Percentiles rank a stretch among this genome's conserved stretches.
phyloP scores from a whole-genome alignment of 2,113 vertebrate species.

The Polypterus senegalus region DNA sequence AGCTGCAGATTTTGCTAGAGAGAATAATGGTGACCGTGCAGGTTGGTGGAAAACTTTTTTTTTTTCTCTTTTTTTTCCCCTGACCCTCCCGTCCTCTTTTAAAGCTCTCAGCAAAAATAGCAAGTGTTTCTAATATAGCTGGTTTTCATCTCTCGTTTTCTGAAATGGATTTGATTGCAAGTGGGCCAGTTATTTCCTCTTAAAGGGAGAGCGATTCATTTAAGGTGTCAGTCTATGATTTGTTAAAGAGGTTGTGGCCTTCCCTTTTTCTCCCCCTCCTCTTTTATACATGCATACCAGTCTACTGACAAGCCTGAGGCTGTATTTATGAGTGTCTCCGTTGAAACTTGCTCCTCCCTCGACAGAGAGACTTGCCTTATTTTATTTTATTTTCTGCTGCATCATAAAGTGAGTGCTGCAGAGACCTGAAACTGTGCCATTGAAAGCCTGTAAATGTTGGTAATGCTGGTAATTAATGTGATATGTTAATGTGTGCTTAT shows the following conservation, averaged over 20 bases:
- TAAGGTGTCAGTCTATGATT: too few species aligned
- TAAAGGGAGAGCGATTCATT: neutral
- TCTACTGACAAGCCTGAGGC: too few species aligned
- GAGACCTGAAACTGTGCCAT: too few species aligned
- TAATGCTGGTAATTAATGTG: too few species aligned
- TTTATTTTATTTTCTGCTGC: too few species aligned
- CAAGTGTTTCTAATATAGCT: constrained; percentile 50
- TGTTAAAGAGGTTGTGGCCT: neutral
- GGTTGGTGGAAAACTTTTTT: neutral
- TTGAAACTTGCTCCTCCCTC: too few species aligned
- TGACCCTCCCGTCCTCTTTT: constrained; percentile 15
- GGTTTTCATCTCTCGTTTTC: constrained; percentile 46
- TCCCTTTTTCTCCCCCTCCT: constrained; percentile 11
- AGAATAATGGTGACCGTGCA: constrained; percentile 7
- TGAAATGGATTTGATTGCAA: constrained; percentile 28
- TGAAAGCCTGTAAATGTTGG: too few species aligned
- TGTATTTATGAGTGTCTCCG: too few species aligned
- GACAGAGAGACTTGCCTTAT: too few species aligned
- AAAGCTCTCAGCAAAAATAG: constrained; percentile 54
- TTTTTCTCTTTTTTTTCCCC: too few species aligned
- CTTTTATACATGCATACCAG: neutral
- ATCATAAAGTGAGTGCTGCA: too few species aligned
- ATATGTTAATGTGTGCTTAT: too few species aligned
- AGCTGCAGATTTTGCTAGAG: constrained; percentile 33
- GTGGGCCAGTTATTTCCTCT: constrained; percentile 14